These are phyloP conservation scores for Bufo gargarizans DNA, from an alignment of 2,113 vertebrate species.

Conservation along the genomic window DNA sequence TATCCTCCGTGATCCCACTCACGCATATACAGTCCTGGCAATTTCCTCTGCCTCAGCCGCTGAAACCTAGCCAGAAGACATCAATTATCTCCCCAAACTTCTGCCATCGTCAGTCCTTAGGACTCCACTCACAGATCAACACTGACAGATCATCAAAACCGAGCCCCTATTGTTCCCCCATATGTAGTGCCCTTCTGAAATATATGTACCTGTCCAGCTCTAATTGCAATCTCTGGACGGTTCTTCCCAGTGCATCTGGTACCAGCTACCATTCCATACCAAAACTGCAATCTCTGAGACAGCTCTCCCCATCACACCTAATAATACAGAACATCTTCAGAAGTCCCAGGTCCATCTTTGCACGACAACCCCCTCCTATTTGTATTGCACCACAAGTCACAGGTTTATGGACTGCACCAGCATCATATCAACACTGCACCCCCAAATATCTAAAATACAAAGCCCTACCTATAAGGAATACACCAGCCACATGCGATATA, in stretches of 20 bases:
- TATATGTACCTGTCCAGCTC: background rate
- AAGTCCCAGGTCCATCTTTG: background rate
- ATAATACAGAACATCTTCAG: background rate
- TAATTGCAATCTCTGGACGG: background rate
- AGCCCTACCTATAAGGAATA: background rate
- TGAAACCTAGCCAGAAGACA: background rate
- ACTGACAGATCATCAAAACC: background rate
- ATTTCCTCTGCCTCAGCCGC: background rate
- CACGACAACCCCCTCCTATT: background rate
- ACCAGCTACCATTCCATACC: background rate
- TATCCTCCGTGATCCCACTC: constrained; percentile 27
- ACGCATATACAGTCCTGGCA: constrained; percentile 26
- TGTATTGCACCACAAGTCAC: background rate
- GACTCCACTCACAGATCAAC: background rate
- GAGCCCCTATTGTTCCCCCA: background rate
- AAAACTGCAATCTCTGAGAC: background rate
- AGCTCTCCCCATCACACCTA: background rate
- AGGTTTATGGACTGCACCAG: background rate
- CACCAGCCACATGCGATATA: background rate
- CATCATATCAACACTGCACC: background rate
- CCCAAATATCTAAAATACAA: background rate
- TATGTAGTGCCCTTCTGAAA: background rate
- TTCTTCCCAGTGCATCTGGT: no score
- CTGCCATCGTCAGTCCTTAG: background rate
- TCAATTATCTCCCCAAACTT: constrained; percentile 1